These are phyloP conservation scores for Brenthis ino DNA, from an alignment of 2,888 invertebrate species.

Conservation along the genomic window DNA sequence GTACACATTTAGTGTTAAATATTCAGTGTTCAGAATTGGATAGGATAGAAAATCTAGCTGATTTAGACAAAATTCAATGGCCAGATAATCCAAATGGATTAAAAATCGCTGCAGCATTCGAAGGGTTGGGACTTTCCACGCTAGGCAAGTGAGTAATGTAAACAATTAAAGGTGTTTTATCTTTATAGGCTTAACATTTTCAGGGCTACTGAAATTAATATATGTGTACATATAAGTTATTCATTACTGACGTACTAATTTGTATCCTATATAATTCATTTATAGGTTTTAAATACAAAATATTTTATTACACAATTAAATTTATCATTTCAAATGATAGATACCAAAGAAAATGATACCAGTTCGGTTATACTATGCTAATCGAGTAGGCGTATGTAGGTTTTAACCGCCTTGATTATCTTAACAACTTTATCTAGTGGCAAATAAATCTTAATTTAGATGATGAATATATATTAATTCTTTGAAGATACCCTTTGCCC, in stretches of 20 bases:
- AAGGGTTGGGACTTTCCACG: constrained; percentile 67
- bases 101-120: constrained; percentile 71
- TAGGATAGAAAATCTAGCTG: constrained; percentile 62
- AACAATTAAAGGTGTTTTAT: constrained; percentile 14
- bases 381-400: constrained; percentile 16
- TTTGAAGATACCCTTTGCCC: constrained; percentile 11
- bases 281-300: neutral
- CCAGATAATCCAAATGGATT: constrained; percentile 70
- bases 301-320: neutral
- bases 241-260: constrained; percentile 8
- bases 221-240: neutral
- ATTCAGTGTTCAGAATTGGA: constrained; percentile 73
- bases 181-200: constrained; percentile 17
- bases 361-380: neutral
- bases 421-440: constrained; percentile 34
- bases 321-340: constrained; percentile 4
- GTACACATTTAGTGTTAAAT: constrained; percentile 69
- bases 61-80: constrained; percentile 74
- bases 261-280: neutral
- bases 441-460: constrained; percentile 35
- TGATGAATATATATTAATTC: constrained; percentile 24
- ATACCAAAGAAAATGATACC: constrained; percentile 1
- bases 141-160: constrained; percentile 69
- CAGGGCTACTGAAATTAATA: constrained; percentile 16
- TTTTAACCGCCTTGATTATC: constrained; percentile 27